phyloP scores from a whole-genome alignment of 1,140 invertebrate genomes.

The Hyposmocoma kahamanoa region DNA sequence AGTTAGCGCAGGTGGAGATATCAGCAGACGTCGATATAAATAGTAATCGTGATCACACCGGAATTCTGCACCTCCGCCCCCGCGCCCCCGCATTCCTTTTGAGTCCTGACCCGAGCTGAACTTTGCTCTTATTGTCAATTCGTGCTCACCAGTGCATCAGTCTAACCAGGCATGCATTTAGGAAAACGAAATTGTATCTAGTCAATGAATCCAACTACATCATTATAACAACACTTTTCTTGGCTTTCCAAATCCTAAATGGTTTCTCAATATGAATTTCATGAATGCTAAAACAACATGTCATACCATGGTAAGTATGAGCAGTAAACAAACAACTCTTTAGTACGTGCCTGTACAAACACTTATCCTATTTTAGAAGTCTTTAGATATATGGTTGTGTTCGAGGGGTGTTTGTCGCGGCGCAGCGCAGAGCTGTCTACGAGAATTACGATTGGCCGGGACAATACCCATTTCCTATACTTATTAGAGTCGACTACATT shows the following conservation, averaged over 20 bases:
- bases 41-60: constrained; percentile 59
- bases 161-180: constrained; percentile 5
- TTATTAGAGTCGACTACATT: not conserved
- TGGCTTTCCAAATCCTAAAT: too few species aligned
- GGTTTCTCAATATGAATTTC: too few species aligned
- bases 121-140: constrained; percentile 71
- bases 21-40: constrained; percentile 52
- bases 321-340: too few species aligned
- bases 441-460: constrained; percentile 25
- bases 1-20: constrained; percentile 15
- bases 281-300: too few species aligned
- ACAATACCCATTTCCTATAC: not conserved
- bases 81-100: constrained; percentile 52
- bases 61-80: constrained; percentile 35
- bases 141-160: constrained; percentile 58
- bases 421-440: constrained; percentile 6
- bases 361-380: constrained; percentile 49
- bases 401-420: constrained; percentile 30
- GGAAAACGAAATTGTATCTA: too few species aligned
- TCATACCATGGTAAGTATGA: too few species aligned
- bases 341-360: constrained; percentile 19
- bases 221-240: too few species aligned
- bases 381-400: constrained; percentile 37
- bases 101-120: constrained; percentile 64
- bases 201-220: too few species aligned